Percentiles rank a stretch among this genome's conserved stretches.
Conservation (phyloP, 2,888 invertebrate genomes). For the Scelioninae gen. 1 region DNA sequence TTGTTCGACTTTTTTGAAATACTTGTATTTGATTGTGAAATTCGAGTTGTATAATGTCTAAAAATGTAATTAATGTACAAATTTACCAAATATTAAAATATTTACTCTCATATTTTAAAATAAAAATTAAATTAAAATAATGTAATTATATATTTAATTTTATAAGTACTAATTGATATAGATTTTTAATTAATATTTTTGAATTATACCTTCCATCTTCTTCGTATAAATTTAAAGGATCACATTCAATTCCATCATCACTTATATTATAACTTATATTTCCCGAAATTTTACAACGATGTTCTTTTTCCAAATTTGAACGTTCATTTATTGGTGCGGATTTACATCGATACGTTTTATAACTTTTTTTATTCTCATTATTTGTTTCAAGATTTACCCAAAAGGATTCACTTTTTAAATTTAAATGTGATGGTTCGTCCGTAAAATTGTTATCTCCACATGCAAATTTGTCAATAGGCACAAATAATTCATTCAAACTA, state of each 20-base stretch:
- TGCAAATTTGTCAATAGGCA: constrained; percentile 15
- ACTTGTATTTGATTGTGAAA: not conserved
- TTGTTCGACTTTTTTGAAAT: not conserved
- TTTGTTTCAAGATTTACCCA: not conserved
- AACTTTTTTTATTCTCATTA: not conserved
- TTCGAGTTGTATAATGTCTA: not conserved
- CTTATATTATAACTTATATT: not conserved
- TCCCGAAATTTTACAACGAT: constrained; percentile 11
- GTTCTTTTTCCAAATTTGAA: constrained; percentile 6
- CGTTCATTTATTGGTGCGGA: constrained; percentile 4
- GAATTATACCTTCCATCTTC: not conserved
- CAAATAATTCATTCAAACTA: not conserved
- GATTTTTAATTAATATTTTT: not conserved
- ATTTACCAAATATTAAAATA: too few species aligned
- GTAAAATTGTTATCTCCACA: constrained; percentile 4
- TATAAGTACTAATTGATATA: not conserved
- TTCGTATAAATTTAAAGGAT: not conserved
- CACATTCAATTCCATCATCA: not conserved
- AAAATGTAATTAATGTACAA: not conserved
- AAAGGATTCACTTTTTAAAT: not conserved
- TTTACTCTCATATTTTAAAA: too few species aligned
- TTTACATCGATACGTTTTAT: constrained; percentile 8
- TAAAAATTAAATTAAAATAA: not conserved
- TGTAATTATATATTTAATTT: not conserved
- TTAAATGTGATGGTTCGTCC: not conserved